Percentiles rank a stretch among this genome's conserved stretches.
phyloP scores from a whole-genome alignment of 2,797 vertebrate genomes.

The Octomys mimax region DNA sequence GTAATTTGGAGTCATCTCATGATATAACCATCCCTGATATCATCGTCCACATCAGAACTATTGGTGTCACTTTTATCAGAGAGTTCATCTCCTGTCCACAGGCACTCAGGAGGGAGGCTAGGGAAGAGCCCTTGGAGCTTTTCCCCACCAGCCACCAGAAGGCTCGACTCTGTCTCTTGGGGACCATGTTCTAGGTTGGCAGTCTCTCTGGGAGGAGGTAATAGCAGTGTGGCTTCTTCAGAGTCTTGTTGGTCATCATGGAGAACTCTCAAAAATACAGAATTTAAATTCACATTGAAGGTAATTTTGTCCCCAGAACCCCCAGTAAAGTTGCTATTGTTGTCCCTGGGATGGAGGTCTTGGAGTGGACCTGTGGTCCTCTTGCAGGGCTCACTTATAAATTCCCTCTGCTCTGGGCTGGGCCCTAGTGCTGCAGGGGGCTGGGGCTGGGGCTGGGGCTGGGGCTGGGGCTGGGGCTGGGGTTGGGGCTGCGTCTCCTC shows the following conservation, averaged over 20 bases:
- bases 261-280: conserved; percentile 82
- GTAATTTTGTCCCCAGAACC: not conserved
- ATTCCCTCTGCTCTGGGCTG: rapidly evolving
- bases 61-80: conserved; percentile 75
- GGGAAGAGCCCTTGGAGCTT: not conserved
- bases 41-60: conserved; percentile 53
- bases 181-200: not conserved
- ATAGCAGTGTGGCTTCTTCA: not conserved
- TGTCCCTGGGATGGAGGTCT: not conserved
- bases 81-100: not conserved
- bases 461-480: not conserved
- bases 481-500: not conserved
- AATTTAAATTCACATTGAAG: conserved; percentile 86
- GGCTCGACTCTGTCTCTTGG: not conserved
- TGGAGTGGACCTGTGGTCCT: rapidly evolving
- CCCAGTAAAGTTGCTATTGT: not conserved
- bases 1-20: conserved; percentile 79
- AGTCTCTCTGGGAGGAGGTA: not conserved
- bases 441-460: not conserved
- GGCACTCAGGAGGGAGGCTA: not conserved
- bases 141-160: not conserved
- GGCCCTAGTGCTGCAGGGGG: not conserved
- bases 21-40: conserved; percentile 81
- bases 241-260: not conserved
- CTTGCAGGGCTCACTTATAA: rapidly evolving